These are phyloP conservation scores for Gastrophysa polygoni DNA, from an alignment of 2,888 invertebrate species.

Conservation along the genomic window DNA sequence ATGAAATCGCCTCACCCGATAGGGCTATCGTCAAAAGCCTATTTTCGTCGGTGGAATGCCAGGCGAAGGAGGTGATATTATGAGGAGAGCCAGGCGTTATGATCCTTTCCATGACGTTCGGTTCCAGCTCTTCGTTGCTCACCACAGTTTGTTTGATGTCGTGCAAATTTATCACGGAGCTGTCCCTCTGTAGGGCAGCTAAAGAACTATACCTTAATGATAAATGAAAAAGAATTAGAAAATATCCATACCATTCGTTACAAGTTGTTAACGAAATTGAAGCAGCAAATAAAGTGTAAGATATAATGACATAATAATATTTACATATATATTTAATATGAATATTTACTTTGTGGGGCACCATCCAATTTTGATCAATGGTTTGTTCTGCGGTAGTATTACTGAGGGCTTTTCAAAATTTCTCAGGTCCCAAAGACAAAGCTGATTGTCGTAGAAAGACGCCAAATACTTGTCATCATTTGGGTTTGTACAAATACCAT, in stretches of 20 bases:
- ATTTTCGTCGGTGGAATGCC: conserved; percentile 86
- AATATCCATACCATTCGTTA: background rate
- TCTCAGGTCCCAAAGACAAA: conserved; percentile 88
- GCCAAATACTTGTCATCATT: conserved; percentile 80
- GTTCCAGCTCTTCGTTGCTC: conserved; percentile 77
- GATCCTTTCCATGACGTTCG: conserved; percentile 75
- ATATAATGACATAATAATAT: no score
- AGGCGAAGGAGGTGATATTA: conserved; percentile 76
- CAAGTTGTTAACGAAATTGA: no score
- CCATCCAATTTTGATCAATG: conserved; percentile 81
- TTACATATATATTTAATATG: no score
- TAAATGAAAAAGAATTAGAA: conserved; percentile 34
- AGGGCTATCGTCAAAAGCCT: conserved; percentile 72
- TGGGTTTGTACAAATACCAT: conserved; percentile 81
- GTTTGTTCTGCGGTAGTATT: conserved; percentile 71
- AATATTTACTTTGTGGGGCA: conserved; percentile 77
- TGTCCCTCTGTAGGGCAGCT: conserved; percentile 82
- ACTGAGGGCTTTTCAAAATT: conserved; percentile 84
- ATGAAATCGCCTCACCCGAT: conserved; percentile 55
- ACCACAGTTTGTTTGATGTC: conserved; percentile 78
- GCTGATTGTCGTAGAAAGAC: conserved; percentile 80
- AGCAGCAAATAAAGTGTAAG: no score
- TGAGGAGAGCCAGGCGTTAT: conserved; percentile 60
- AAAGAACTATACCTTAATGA: conserved; percentile 70
- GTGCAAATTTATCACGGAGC: conserved; percentile 76